These are phyloP conservation scores for Orthosia cruda DNA, from an alignment of 2,888 invertebrate species.

Conservation along the genomic window DNA sequence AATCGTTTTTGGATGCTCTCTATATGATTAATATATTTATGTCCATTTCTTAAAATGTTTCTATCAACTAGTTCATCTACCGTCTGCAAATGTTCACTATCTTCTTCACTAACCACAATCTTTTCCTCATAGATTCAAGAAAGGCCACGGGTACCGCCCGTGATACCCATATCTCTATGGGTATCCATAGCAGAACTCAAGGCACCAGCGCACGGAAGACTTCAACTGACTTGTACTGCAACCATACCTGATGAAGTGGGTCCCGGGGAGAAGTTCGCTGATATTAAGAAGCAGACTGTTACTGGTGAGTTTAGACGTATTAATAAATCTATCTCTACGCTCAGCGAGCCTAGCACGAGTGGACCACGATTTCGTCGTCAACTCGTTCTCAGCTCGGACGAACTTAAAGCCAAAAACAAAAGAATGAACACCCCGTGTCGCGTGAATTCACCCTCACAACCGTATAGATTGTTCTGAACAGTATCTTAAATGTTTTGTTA, in stretches of 20 bases:
- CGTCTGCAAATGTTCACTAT: background rate
- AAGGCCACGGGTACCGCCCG: constrained; percentile 83
- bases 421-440: too few species aligned
- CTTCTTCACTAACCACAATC: background rate
- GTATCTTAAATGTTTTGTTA: too few species aligned
- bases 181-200: constrained; percentile 94
- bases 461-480: too few species aligned
- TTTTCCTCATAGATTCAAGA: constrained; percentile 82
- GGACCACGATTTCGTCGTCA: too few species aligned
- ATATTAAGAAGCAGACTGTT: constrained; percentile 94
- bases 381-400: too few species aligned
- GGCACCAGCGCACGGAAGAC: constrained; percentile 93
- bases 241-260: constrained; percentile 95
- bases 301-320: constrained; percentile 90
- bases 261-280: constrained; percentile 94
- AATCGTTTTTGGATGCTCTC: too few species aligned
- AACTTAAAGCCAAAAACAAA: too few species aligned
- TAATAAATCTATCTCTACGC: too few species aligned
- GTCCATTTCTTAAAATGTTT: background rate
- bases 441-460: too few species aligned
- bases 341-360: too few species aligned
- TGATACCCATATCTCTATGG: constrained; percentile 94
- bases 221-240: constrained; percentile 95
- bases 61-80: background rate
- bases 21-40: too few species aligned